Evolutionary conservation across 2,888 invertebrate genomes (phyloP), one percentile per base, ranked within the genome.

Genomic region (Habrosyne pyritoides): DNA sequence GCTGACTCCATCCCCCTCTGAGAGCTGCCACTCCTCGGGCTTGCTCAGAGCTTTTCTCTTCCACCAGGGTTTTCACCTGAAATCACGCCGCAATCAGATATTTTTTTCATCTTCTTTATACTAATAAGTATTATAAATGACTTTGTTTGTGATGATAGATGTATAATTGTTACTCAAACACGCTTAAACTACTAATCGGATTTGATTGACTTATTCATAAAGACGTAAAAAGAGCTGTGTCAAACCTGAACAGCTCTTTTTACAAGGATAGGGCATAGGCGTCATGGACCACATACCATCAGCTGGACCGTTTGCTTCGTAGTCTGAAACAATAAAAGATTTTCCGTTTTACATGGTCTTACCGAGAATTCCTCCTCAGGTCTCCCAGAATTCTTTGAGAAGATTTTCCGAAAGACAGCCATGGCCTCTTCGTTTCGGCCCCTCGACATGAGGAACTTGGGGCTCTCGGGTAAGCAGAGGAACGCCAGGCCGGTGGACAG

Each of bases 371-470:
- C 92, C 0, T 94, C 93, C 49, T 86, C 86, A 0, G 94, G 84
- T 55, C 93, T 91, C 5, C 96, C 94, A 0, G 94, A 95, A 72
- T 97, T 97, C 53, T 94, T 75, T 0, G 87, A 76, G 76, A 95
- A 97, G 22, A 97, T 95, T 63, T 75, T 91, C 60, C 87, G 87
- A 65, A 96, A 94, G 2, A 96, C 93, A 3, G 84, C 72, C 65
- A 96, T 74, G 0, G 96, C 96, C 70, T 95, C 94, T 10, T 94
- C 93, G 60, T 94, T 94, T 48, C 94, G 87, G 0, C 95, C 95
- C 49, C 94, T 91, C 0, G 95, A 94, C 94, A 96, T 95, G 3
- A 96, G 87, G 82, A 96, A 97, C 82, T 96, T 96, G 5, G 97
- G 97, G 76, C 96, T 97, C 81, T 97, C 97, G 0, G 96, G 96